Evolutionary conservation across 2,113 vertebrate species (phyloP), one percentile per base, ranked within the genome.

Genomic region (Toxotes chatareus): DNA sequence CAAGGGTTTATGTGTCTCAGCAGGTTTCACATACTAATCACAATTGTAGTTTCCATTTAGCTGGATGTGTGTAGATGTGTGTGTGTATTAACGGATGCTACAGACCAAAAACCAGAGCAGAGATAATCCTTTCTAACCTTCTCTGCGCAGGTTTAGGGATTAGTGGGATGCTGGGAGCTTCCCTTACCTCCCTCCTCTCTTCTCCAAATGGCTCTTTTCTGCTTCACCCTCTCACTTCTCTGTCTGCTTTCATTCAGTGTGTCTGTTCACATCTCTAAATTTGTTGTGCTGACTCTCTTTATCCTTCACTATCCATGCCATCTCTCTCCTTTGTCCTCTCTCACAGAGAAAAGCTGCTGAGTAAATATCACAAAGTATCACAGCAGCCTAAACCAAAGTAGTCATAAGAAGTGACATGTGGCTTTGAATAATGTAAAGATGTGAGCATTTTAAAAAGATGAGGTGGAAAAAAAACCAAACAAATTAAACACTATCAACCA

Each of bases 51-150:
- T 81, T 78, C 68, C 42, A 73, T 87, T 77, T 36, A 40, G 65
- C 53, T 47, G 5, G 7, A 32, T 21, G 47, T 71, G n/a, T 67
- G 49, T 69, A 42, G 53, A 2, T 66, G 64, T 60, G 23, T 75
- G 70, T 73, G 78, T 79, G 65, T 71, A 32, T 49, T 80, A 80
- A 80, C 65, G 44, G 81, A 86, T 69, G 40, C 68, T 68, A 77
- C n/a, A 59, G 70, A 85, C n/a, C 86, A 86, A 84, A 90, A 84
- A 86, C 75, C 76, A 72, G 84, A 86, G 82, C 63, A 57, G 75
- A 53, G 83, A 86, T 88, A 86, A 91, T 88, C 90, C 82, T 79
- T 82, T 84, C 74, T 85, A 91, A 92, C 87, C 80, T 83, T 90
- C 84, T 83, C 83, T 86, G 79, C 76, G 79, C 88, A 92, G 92